Evolutionary conservation across 2,797 vertebrate species (phyloP).

Genomic region (Onychomys leucogaster): DNA sequence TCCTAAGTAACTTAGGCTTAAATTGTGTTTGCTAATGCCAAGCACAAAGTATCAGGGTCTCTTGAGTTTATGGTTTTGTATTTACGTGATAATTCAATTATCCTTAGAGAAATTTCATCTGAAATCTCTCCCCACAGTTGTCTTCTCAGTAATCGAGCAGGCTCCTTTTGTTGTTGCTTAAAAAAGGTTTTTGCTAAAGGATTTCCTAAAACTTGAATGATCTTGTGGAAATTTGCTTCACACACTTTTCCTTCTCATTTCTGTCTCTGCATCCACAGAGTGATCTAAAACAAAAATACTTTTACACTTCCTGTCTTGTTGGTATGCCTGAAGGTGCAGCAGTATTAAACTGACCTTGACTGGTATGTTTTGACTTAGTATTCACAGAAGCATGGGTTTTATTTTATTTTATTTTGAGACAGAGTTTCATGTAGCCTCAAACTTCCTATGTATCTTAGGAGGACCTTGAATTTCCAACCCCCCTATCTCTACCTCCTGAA

Average conservation of each 20-base stretch:
- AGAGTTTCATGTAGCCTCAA: background rate
- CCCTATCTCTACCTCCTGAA: background rate
- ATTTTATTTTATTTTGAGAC: background rate
- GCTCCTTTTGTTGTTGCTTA: background rate
- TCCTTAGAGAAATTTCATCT: background rate
- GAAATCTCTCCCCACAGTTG: background rate
- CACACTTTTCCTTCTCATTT: background rate
- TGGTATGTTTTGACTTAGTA: background rate
- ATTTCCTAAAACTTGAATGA: background rate
- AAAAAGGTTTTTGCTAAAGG: background rate
- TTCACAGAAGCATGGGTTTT: background rate
- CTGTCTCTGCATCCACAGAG: background rate
- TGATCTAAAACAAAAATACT: constrained; percentile 17
- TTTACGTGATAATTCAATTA: background rate
- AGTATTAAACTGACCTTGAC: background rate
- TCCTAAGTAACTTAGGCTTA: background rate
- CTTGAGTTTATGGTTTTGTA: background rate
- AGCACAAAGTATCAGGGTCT: background rate
- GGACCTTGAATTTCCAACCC: background rate
- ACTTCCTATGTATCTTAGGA: background rate
- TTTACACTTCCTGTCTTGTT: background rate
- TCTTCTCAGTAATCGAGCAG: background rate
- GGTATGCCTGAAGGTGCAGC: background rate
- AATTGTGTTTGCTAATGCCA: background rate
- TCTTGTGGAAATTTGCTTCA: background rate